Percentiles rank a stretch among this genome's conserved stretches.
These are phyloP conservation scores for Anarsia innoxiella DNA, from an alignment of 2,888 invertebrate genomes.

Conservation along the genomic window DNA sequence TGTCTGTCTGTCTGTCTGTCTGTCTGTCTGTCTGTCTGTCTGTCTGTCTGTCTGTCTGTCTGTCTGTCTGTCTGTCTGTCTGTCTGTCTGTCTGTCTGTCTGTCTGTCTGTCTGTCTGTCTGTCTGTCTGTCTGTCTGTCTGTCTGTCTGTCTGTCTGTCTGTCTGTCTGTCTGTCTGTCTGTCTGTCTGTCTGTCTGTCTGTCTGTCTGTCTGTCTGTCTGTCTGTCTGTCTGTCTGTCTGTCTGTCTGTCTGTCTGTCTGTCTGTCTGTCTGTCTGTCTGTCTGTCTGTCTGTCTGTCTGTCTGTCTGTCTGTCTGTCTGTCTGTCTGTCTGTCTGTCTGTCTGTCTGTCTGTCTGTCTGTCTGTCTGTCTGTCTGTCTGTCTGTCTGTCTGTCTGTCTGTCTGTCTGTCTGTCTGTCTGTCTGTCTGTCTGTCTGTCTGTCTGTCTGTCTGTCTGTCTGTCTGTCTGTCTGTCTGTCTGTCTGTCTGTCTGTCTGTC, in stretches of 20 bases:
- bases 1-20: constrained; percentile 1
- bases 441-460: constrained; percentile 1
- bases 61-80: constrained; percentile 1
- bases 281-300: constrained; percentile 1
- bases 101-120: constrained; percentile 1
- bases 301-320: constrained; percentile 1
- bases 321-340: constrained; percentile 1
- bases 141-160: constrained; percentile 1
- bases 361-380: constrained; percentile 1
- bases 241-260: constrained; percentile 1
- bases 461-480: constrained; percentile 1
- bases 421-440: constrained; percentile 1
- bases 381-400: constrained; percentile 1
- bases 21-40: constrained; percentile 1
- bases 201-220: constrained; percentile 1
- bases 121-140: constrained; percentile 1
- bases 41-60: constrained; percentile 1
- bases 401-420: constrained; percentile 1
- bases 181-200: constrained; percentile 1
- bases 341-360: constrained; percentile 1
- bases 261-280: constrained; percentile 1
- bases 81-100: constrained; percentile 1
- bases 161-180: constrained; percentile 1
- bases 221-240: constrained; percentile 1
- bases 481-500: constrained; percentile 1